Percentiles rank a stretch among this genome's conserved stretches.
Conservation (phyloP, 2,888 invertebrate species). For the Ophion costatus region DNA sequence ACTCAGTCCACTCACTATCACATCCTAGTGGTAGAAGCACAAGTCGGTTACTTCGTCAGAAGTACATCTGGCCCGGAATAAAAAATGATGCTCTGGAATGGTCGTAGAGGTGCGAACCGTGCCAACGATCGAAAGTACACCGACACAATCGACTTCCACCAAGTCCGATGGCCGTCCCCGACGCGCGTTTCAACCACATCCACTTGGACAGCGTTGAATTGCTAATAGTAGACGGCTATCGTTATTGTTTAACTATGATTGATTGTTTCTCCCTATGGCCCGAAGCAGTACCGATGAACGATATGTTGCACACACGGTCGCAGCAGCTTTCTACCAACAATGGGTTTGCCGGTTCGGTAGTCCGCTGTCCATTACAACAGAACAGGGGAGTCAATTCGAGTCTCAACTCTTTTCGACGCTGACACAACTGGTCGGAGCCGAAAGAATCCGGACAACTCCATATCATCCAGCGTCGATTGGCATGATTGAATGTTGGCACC, state of each 20-base stretch:
- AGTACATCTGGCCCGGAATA: background rate
- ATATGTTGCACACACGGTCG: slow-evolving; percentile 55
- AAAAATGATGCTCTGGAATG: background rate
- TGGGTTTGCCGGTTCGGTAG: slow-evolving; percentile 44
- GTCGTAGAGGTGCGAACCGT: background rate
- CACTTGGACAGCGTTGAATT: too few species aligned
- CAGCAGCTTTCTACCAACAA: background rate
- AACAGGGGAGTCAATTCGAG: slow-evolving; percentile 74
- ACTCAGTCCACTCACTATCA: background rate
- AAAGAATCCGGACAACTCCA: background rate
- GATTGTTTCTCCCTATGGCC: slow-evolving; percentile 73
- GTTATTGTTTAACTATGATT: slow-evolving; percentile 72
- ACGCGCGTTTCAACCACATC: slow-evolving; percentile 74
- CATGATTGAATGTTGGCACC: background rate
- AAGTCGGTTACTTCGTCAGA: background rate
- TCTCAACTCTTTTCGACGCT: slow-evolving; percentile 66
- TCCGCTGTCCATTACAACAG: slow-evolving; percentile 70
- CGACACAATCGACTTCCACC: background rate
- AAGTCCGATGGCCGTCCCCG: slow-evolving; percentile 48
- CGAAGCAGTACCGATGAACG: slow-evolving; percentile 67
- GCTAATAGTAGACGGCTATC: slow-evolving; percentile 70
- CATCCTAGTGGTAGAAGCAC: background rate
- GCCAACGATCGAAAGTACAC: background rate
- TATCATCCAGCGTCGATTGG: background rate
- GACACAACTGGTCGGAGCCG: slow-evolving; percentile 32